Percentiles rank a stretch among this genome's conserved stretches.
These are phyloP conservation scores for Parnassius apollo DNA, from an alignment of 2,888 invertebrate species.

Conservation along the genomic window DNA sequence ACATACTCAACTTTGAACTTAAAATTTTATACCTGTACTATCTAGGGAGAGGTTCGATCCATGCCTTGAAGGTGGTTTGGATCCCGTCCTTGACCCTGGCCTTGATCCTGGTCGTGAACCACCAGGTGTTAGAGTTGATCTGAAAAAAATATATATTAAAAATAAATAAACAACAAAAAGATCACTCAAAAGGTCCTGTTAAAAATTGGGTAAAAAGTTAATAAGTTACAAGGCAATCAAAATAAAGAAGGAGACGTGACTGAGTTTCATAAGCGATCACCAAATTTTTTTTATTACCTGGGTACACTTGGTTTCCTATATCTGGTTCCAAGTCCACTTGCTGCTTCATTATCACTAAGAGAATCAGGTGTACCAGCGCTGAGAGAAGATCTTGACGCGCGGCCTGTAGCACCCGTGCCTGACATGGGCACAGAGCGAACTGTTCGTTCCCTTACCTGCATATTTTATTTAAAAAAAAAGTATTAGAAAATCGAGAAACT, in stretches of 20 bases:
- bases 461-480: conserved; percentile 1
- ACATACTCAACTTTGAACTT: conserved; percentile 5
- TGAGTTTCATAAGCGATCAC: no score
- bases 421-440: conserved; percentile 95
- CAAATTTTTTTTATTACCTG: conserved; percentile 46
- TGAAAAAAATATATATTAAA: conserved; percentile 35
- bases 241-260: background rate
- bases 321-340: conserved; percentile 85
- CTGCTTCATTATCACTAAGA: conserved; percentile 92
- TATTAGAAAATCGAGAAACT: no score
- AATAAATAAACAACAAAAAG: no score
- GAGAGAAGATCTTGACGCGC: conserved; percentile 88
- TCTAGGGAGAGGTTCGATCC: conserved; percentile 95
- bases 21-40: conserved; percentile 86
- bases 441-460: conserved; percentile 95
- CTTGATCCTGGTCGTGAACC: conserved; percentile 92
- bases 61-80: conserved; percentile 95
- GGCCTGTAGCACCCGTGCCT: conserved; percentile 72
- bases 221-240: background rate
- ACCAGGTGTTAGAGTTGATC: conserved; percentile 88
- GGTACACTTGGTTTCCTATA: conserved; percentile 85
- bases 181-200: no score
- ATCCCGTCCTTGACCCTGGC: conserved; percentile 91
- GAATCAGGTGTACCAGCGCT: conserved; percentile 95
- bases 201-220: no score